Conservation (phyloP, 2,113 vertebrate genomes). For the Chrysochloris asiatica region DNA sequence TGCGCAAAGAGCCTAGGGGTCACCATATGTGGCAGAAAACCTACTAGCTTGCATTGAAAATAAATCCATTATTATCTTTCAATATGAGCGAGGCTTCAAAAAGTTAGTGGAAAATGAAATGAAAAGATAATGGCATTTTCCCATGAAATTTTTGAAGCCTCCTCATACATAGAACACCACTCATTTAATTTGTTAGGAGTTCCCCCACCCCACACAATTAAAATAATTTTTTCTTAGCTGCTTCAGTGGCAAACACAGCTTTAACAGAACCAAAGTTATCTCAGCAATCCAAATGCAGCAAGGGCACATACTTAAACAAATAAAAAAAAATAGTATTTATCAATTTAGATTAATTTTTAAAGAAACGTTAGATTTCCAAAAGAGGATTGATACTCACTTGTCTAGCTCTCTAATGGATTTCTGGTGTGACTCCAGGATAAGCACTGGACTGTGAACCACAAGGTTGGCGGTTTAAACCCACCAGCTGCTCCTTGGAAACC, state of each 20-base stretch:
- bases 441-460: no score
- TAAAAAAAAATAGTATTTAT: not conserved
- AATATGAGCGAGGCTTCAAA: not conserved
- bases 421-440: no score
- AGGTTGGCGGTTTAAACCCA: no score
- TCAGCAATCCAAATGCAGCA: not conserved
- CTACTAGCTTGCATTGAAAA: conserved; percentile 35
- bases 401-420: not conserved
- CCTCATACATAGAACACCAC: not conserved
- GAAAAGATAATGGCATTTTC: no score
- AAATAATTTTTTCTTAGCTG: no score
- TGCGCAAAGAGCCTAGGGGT: not conserved
- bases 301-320: not conserved
- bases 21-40: conserved; percentile 13
- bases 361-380: conserved; percentile 2
- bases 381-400: not conserved
- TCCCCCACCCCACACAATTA: no score
- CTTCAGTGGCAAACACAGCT: not conserved
- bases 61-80: conserved; percentile 44
- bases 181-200: conserved; percentile 45
- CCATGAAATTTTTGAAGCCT: no score
- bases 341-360: not conserved
- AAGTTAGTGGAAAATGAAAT: no score
- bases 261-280: not conserved
- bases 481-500: no score